phyloP scores from a whole-genome alignment of 2,888 invertebrate genomes.

The Agrochola lychnidis region DNA sequence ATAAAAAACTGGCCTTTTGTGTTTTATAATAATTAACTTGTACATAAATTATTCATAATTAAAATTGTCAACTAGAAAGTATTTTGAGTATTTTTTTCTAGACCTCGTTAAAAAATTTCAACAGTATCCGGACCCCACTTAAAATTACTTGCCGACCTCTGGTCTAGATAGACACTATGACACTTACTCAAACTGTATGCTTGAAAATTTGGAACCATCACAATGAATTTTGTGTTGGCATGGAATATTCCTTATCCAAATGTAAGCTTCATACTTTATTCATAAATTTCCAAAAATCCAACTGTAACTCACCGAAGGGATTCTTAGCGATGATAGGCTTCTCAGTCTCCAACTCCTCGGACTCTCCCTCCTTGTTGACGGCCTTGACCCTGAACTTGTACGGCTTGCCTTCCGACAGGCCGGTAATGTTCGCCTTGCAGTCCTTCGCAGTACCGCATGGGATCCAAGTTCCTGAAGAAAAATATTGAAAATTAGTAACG shows the following conservation, averaged over 20 bases:
- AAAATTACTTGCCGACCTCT: no score
- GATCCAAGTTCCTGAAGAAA: constrained; percentile 95
- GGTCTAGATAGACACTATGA: no score
- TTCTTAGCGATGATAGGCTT: constrained; percentile 99
- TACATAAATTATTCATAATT: no score
- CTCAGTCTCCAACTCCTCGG: constrained; percentile 98
- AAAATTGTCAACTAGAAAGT: no score
- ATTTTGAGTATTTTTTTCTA: no score
- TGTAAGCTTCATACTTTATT: no score
- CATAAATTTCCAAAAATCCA: neutral
- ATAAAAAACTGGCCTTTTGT: no score
- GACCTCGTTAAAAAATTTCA: no score
- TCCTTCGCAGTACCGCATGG: constrained; percentile 97
- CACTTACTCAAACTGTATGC: neutral
- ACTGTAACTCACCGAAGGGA: constrained; percentile 95
- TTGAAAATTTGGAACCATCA: neutral
- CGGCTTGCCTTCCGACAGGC: constrained; percentile 97
- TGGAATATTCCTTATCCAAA: neutral
- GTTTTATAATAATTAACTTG: no score
- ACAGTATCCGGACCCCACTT: no score
- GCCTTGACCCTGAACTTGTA: constrained; percentile 99
- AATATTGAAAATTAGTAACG: neutral
- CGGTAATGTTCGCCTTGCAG: constrained; percentile 94
- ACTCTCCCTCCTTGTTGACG: constrained; percentile 99
- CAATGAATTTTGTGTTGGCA: neutral